Conservation (phyloP, 2,797 vertebrate species). For the Pampus argenteus region DNA sequence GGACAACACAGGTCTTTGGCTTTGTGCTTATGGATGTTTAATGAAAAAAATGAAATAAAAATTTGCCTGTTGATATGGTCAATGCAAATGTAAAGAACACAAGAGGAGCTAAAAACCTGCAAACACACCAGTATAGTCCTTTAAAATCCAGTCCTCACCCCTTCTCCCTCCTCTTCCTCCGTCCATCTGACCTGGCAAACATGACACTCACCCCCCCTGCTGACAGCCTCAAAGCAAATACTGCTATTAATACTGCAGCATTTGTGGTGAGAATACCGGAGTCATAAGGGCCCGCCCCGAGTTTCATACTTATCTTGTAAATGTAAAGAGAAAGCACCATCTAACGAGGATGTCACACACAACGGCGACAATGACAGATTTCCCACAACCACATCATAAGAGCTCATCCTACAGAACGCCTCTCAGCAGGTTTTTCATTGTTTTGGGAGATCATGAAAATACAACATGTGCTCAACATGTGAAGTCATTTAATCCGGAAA, state of each 20-base stretch:
- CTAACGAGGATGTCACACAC: slow-evolving; percentile 23
- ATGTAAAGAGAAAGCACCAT: slow-evolving; percentile 34
- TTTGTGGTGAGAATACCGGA: slow-evolving; percentile 65
- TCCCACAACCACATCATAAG: background rate
- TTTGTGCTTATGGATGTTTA: background rate
- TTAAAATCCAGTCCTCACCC: slow-evolving; percentile 4
- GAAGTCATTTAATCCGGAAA: slow-evolving; percentile 37
- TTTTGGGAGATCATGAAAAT: slow-evolving; percentile 12
- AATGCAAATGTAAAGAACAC: background rate
- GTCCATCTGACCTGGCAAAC: slow-evolving; percentile 64
- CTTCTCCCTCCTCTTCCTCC: slow-evolving; percentile 9
- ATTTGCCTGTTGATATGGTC: background rate
- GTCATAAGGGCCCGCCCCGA: slow-evolving; percentile 34
- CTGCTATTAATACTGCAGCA: slow-evolving; percentile 80
- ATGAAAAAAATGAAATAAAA: background rate
- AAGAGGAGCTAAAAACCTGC: slow-evolving; percentile 3
- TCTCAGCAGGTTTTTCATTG: slow-evolving; percentile 16
- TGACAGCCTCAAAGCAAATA: slow-evolving; percentile 82
- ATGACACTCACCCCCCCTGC: slow-evolving; percentile 63
- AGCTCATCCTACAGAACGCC: background rate
- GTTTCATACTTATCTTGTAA: slow-evolving; percentile 36
- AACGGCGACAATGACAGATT: background rate
- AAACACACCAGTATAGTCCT: background rate
- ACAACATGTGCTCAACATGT: slow-evolving; percentile 32
- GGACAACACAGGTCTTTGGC: slow-evolving; percentile 73